These are phyloP conservation scores for Sapajus apella DNA, from an alignment of 2,113 vertebrate species.

Conservation along the genomic window DNA sequence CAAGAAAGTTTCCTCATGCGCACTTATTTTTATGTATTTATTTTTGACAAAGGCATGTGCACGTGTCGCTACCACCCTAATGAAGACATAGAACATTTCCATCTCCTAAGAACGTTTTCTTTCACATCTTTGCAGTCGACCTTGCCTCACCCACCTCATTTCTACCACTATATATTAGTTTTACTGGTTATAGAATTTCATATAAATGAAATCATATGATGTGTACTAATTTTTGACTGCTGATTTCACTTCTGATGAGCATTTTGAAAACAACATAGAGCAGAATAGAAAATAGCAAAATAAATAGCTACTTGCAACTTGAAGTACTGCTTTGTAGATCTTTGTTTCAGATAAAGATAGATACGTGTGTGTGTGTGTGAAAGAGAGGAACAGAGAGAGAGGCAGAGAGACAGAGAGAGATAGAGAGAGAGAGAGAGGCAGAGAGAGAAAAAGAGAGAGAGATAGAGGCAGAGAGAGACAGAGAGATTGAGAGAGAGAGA, in stretches of 20 bases:
- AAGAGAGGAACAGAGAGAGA: no score
- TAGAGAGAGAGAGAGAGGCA: not conserved
- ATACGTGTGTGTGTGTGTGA: not conserved
- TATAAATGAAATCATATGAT: not conserved
- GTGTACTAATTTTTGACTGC: not conserved
- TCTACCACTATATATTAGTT: not conserved
- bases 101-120: not conserved
- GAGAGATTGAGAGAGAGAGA: not conserved
- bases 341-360: not conserved
- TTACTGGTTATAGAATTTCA: not conserved
- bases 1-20: not conserved
- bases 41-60: constrained; percentile 51
- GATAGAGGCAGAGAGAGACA: no score
- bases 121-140: constrained; percentile 2
- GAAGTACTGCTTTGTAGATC: not conserved
- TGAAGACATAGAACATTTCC: not conserved
- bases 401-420: no score
- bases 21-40: constrained; percentile 62
- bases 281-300: not conserved
- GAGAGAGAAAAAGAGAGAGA: no score
- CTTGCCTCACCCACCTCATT: not conserved
- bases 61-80: not conserved
- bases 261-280: not conserved
- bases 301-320: not conserved
- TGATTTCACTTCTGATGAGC: not conserved